A percentile compares a stretch with the other conserved stretches of the same genome.
phyloP scores from a whole-genome alignment of 2,113 vertebrate species.

The Thomomys bottae region DNA sequence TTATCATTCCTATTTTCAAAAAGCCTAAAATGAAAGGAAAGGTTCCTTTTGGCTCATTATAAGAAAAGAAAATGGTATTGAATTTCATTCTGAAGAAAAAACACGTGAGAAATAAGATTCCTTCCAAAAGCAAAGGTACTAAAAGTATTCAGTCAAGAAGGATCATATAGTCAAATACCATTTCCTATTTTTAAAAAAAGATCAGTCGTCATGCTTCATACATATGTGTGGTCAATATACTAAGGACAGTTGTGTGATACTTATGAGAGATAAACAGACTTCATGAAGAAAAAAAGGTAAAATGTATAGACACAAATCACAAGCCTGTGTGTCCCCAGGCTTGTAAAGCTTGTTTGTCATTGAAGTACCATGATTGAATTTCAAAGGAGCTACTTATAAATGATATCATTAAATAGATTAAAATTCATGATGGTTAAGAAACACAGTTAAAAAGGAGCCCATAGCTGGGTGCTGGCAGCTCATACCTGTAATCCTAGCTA shows the following conservation, averaged over 20 bases:
- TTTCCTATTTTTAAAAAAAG: conserved; percentile 27
- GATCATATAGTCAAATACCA: neutral
- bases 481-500: too few relatives aligned
- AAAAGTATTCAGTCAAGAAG: conserved; percentile 19
- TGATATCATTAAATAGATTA: neutral
- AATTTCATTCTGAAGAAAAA: conserved; percentile 42
- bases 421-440: neutral
- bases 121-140: neutral
- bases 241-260: neutral
- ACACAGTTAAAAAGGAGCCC: too few relatives aligned
- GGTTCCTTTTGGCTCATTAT: neutral
- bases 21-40: conserved; percentile 39
- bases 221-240: neutral
- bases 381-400: neutral
- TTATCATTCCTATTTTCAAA: conserved; percentile 23
- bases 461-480: too few relatives aligned
- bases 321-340: neutral
- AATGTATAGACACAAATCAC: neutral
- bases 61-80: neutral
- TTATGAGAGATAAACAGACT: neutral
- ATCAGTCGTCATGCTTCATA: neutral
- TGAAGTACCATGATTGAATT: neutral
- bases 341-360: neutral
- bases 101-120: conserved; percentile 16
- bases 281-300: neutral